phyloP scores from a whole-genome alignment of 2,113 vertebrate genomes.

The Caretta caretta region DNA sequence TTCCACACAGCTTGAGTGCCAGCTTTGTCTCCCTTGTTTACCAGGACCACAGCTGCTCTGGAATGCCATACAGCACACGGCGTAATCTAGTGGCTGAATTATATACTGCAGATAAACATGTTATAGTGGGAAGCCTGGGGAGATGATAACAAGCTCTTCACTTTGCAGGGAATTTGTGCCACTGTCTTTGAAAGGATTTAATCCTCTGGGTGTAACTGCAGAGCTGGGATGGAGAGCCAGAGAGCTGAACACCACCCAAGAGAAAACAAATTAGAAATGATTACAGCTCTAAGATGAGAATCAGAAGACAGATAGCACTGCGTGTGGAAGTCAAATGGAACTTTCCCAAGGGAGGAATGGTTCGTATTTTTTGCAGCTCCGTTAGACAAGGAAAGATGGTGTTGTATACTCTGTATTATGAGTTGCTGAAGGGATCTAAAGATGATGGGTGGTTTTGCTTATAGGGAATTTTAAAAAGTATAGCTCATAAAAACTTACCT shows the following conservation, averaged over 20 bases:
- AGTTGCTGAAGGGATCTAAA: accelerated
- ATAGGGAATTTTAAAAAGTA: accelerated
- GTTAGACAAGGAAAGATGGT: background rate
- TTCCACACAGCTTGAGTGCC: background rate
- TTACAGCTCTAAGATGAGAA: background rate
- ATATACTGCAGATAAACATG: background rate
- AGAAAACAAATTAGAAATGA: background rate
- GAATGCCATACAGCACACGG: conserved; percentile 12
- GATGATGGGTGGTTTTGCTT: accelerated
- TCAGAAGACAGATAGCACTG: background rate
- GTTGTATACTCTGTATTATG: background rate
- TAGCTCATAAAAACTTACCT: background rate
- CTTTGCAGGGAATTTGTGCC: background rate
- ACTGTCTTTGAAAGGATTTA: background rate
- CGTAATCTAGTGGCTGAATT: conserved; percentile 9
- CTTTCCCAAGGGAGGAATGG: background rate
- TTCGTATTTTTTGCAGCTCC: background rate
- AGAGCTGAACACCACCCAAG: accelerated
- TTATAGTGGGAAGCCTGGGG: background rate
- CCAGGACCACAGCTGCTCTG: background rate
- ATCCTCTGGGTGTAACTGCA: accelerated
- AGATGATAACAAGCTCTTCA: background rate
- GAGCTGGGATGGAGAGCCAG: background rate
- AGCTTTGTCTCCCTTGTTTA: background rate
- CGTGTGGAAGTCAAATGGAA: background rate